These are phyloP conservation scores for Chelidonichthys spinosus DNA, from an alignment of 2,797 vertebrate genomes.

Conservation along the genomic window DNA sequence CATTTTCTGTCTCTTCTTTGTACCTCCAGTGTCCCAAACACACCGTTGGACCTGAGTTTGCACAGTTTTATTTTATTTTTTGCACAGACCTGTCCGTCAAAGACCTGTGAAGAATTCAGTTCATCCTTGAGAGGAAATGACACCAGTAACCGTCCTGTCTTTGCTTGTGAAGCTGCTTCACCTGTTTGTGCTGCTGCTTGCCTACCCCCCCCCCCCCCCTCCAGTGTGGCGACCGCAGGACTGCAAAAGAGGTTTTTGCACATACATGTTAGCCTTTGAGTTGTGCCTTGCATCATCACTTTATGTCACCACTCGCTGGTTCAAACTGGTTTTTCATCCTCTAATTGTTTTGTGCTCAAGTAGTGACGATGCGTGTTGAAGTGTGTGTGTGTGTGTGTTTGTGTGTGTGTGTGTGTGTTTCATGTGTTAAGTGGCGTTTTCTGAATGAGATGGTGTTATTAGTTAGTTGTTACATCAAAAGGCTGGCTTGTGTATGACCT, in stretches of 20 bases:
- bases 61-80: neutral
- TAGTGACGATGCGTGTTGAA: neutral
- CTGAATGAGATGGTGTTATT: constrained; percentile 11
- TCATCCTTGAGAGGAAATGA: no score
- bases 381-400: constrained; percentile 11
- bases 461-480: constrained; percentile 35
- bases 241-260: constrained; percentile 76
- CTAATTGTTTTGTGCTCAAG: neutral
- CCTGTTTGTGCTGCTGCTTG: constrained; percentile 26
- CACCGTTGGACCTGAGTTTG: neutral
- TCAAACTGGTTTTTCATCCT: constrained; percentile 4
- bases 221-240: constrained; percentile 56
- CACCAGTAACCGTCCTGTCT: neutral
- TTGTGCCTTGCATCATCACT: constrained; percentile 41
- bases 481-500: constrained; percentile 1
- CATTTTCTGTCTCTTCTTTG: neutral
- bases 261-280: constrained; percentile 52
- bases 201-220: neutral
- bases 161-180: constrained; percentile 18
- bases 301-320: constrained; percentile 12
- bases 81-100: constrained; percentile 4
- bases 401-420: constrained; percentile 3
- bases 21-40: neutral
- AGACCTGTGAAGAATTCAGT: neutral
- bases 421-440: constrained; percentile 9